Percentiles rank a stretch among this genome's conserved stretches.
Conservation (phyloP, 2,797 vertebrate species). For the Synanceia verrucosa region DNA sequence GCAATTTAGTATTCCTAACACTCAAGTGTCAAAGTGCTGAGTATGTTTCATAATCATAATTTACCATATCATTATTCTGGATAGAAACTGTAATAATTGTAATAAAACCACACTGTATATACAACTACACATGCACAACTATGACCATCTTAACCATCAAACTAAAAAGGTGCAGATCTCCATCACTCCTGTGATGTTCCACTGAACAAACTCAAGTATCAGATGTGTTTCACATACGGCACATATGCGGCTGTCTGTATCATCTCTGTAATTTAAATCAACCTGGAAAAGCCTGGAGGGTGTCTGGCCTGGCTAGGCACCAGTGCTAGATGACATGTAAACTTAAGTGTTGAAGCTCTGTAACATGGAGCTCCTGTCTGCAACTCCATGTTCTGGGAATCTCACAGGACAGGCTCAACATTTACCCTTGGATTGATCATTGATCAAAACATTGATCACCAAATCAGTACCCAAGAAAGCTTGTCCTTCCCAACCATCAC, state of each 20-base stretch:
- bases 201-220: too few species aligned
- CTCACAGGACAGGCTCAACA: neutral
- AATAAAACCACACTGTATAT: neutral
- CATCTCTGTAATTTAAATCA: too few species aligned
- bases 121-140: too few species aligned
- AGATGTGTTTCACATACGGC: too few species aligned
- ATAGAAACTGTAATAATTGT: neutral
- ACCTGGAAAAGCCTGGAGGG: too few species aligned
- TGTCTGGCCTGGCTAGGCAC: neutral
- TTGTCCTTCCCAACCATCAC: too few species aligned
- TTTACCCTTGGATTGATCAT: neutral
- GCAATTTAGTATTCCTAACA: neutral
- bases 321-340: too few species aligned
- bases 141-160: neutral
- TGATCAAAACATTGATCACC: neutral
- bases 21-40: neutral
- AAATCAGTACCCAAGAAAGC: too few species aligned
- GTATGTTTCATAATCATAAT: neutral
- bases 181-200: too few species aligned
- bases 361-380: neutral
- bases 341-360: too few species aligned
- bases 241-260: too few species aligned
- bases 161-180: too few species aligned
- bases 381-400: neutral
- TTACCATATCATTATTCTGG: neutral